Base-by-base conservation (phyloP, 2,797 vertebrate genomes). In the Naso thynnoides region DNA sequence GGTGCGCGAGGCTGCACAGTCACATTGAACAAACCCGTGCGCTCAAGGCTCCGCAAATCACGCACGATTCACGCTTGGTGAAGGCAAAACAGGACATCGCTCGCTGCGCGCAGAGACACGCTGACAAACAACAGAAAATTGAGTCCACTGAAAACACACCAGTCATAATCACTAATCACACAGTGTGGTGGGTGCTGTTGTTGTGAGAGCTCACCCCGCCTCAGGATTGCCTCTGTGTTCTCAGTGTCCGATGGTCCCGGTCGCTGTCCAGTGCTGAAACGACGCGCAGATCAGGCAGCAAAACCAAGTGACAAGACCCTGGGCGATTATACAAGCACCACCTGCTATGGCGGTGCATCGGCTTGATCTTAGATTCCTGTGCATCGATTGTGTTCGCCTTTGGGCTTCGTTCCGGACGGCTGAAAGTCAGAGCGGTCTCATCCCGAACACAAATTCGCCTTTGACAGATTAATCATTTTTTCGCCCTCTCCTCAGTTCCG, bases 241-340 rank as follows among this genome's bases (percentile, higher is more conserved):
- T 80, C 87, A 57, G 81, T 36, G 84, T 75, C 82, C 83, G 70
- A 47, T 14, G 70, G 62, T 80, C 62, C 84, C 63, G 81, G 90
- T 91, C 91, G 92, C 92, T 93, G 92, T 93, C 92, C 92, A 58
- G 92, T 93, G 89, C 92, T 93, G 92, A 92, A 93, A 83, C 85
- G 81, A 83, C 79, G 88, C 72, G 65, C 84, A 65, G 82, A 76
- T 87, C 90, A 77, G 76, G 76, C 81, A 63, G 81, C 78, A 21
- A 60, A 81, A 77, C 77, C 83, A 1, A 88, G 78, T 42, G 78
- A 60, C 82, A 36, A 70, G 72, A 85, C 54, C 81, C 76, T 3
- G 86, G 67, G 70, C 56, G 85, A 71, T 89, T 81, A 83, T 15
- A 75, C 85, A 78, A 85, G 61, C 81, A 52, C 72, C 90, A 85